Base-by-base conservation (phyloP, 2,113 vertebrate species). In the Gavialis gangeticus region DNA sequence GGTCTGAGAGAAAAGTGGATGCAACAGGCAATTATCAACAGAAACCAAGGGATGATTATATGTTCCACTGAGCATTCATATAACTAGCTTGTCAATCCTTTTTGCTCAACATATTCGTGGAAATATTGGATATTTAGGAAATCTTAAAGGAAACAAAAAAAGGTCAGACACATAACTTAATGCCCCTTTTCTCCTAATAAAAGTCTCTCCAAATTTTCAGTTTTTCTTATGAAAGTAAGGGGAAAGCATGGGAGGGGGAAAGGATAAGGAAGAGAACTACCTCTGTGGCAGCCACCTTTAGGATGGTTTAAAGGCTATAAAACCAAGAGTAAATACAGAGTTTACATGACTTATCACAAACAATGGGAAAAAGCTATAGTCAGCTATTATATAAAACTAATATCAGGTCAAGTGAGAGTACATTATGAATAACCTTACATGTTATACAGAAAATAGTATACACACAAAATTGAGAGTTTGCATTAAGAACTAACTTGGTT, bases 161-260 rank as follows among this genome's bases (percentile, higher is more conserved):
- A 93, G 95, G 87, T 97, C 94, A 94, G 95, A 95, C 94, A 95
- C 95, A 95, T 96, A 46, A 85, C 90, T 96, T 95, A 97, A 95
- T 94, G 93, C 88, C 95, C 58, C 96, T 95, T 96, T 95, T 88
- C 82, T 91, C 92, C 92, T 85, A 95, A 89, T 81, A 93, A 91
- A 91, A 92, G 92, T 88, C 91, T 85, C 84, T 93, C 84, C 30
- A 75, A 10, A 34, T 84, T 88, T 85, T 63, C 79, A 79, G 59
- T 80, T 91, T 95, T 86, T 89, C 30, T 80, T 85, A 75, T 28
- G 58, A 85, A 21, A 79, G 46, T 54, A 69, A 82, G 75, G 75
- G 75, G 85, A 87, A 92, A 15, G 54, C 28, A 1, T 89, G 28
- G 64, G 89, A 92, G 80, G 89, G 79, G 88, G 90, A 90, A 94